Conservation (phyloP, 2,888 invertebrate genomes). For the Mycalesis mineus region DNA sequence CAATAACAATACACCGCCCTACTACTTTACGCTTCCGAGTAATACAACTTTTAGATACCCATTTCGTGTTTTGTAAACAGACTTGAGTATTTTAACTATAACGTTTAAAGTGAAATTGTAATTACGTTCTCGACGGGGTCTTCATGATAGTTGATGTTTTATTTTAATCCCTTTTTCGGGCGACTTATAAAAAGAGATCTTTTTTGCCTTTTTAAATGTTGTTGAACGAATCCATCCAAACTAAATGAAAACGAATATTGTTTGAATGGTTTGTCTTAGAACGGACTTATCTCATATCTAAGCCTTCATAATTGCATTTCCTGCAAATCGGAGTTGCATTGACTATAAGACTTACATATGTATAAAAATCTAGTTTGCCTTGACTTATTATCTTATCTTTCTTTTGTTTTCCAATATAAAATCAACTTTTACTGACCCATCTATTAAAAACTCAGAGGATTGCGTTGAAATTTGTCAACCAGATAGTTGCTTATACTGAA, state of each 20-base stretch:
- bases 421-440: too few relatives aligned
- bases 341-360: background rate
- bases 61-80: background rate
- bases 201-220: too few relatives aligned
- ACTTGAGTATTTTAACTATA: background rate
- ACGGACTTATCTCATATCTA: background rate
- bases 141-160: background rate
- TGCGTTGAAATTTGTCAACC: too few relatives aligned
- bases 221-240: too few relatives aligned
- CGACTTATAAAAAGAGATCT: too few relatives aligned
- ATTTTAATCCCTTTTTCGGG: background rate
- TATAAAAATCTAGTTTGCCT: background rate
- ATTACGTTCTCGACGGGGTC: slow-evolving; percentile 4
- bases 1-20: too few relatives aligned
- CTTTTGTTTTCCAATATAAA: too few relatives aligned
- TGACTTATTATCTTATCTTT: background rate
- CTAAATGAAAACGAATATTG: too few relatives aligned
- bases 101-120: slow-evolving; percentile 3
- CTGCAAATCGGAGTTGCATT: too few relatives aligned
- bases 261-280: too few relatives aligned
- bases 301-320: background rate
- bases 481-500: too few relatives aligned
- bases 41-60: background rate
- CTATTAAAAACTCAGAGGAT: too few relatives aligned
- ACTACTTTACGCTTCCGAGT: background rate